A percentile compares a stretch with the other conserved stretches of the same genome.
phyloP scores from a whole-genome alignment of 2,888 invertebrate genomes.

The Allygus modestus region DNA sequence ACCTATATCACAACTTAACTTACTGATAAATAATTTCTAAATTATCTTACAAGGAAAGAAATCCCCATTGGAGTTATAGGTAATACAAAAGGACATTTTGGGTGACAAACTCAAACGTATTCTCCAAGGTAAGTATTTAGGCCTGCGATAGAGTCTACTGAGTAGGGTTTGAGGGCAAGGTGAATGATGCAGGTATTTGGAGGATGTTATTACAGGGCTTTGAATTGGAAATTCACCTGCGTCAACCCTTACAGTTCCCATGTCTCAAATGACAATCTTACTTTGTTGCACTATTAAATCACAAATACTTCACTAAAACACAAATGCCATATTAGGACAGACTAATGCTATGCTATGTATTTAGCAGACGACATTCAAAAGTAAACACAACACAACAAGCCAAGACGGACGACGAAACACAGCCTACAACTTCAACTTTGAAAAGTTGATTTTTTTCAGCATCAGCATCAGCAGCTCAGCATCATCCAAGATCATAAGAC shows the following conservation, averaged over 20 bases:
- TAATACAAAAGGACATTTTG: neutral
- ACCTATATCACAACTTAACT: no score
- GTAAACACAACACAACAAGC: no score
- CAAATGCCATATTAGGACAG: no score
- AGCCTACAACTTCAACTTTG: no score
- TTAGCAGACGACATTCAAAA: no score
- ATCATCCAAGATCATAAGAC: no score
- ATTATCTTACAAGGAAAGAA: neutral
- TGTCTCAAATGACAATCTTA: neutral
- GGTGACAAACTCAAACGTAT: neutral
- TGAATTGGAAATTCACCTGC: constrained; percentile 32
- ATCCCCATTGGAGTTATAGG: neutral
- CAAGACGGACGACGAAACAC: no score
- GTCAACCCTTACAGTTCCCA: constrained; percentile 40
- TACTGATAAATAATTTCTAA: neutral
- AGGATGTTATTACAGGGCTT: neutral
- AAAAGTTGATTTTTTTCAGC: no score
- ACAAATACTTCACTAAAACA: no score
- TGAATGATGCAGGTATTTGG: neutral
- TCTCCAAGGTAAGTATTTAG: neutral
- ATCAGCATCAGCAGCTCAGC: no score
- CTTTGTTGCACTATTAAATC: neutral
- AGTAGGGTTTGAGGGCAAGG: neutral
- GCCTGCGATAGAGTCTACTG: neutral
- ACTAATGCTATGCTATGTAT: no score